These are phyloP conservation scores for Cheilosia vernalis DNA, from an alignment of 2,888 invertebrate genomes.

Conservation along the genomic window DNA sequence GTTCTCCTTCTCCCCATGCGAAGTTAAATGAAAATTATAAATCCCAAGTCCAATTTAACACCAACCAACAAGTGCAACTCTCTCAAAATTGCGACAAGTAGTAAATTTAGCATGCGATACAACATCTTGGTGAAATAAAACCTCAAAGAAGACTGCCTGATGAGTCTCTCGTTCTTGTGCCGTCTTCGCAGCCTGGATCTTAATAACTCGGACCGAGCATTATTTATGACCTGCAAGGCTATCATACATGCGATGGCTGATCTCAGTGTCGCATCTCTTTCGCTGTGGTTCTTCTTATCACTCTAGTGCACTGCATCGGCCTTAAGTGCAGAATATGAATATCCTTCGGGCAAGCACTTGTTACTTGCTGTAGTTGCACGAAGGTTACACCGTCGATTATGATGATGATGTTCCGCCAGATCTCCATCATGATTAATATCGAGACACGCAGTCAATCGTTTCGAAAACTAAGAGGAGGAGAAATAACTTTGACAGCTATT, in stretches of 20 bases:
- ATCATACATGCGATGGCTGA: constrained; percentile 57
- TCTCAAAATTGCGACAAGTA: constrained; percentile 13
- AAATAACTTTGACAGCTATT: constrained; percentile 31
- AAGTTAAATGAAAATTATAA: not conserved
- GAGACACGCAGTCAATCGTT: constrained; percentile 34
- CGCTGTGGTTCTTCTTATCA: constrained; percentile 14
- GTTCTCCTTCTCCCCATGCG: no score
- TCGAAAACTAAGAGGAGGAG: constrained; percentile 1
- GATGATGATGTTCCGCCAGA: constrained; percentile 56
- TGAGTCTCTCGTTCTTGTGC: constrained; percentile 26
- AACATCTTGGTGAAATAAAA: constrained; percentile 21
- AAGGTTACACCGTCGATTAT: constrained; percentile 39
- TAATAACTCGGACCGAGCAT: constrained; percentile 67
- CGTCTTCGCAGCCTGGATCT: constrained; percentile 38
- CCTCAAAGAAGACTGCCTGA: constrained; percentile 32
- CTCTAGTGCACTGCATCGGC: not conserved
- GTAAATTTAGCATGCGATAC: constrained; percentile 44
- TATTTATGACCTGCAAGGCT: constrained; percentile 71
- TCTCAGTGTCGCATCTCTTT: constrained; percentile 37
- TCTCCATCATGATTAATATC: constrained; percentile 59
- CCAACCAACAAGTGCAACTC: constrained; percentile 37
- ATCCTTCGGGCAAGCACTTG: constrained; percentile 67
- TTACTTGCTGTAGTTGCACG: constrained; percentile 37
- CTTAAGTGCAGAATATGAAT: constrained; percentile 33
- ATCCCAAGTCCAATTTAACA: not conserved